Evolutionary conservation across 1,140 invertebrate genomes (phyloP).

Genomic region (Proales similis): DNA sequence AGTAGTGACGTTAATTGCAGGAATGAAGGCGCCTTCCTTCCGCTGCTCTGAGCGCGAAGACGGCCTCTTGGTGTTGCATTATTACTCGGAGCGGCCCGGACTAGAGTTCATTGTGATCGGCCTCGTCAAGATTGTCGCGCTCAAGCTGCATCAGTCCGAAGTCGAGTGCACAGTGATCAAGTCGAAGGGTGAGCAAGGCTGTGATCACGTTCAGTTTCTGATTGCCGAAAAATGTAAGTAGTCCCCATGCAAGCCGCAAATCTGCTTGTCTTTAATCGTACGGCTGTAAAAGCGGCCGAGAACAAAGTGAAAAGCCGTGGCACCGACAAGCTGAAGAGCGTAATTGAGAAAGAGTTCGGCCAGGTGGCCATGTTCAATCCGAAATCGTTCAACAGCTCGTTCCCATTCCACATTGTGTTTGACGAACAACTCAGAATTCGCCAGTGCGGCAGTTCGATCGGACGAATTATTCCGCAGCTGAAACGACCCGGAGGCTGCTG

Average conservation of each 20-base stretch:
- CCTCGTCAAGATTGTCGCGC: slow-evolving; percentile 64
- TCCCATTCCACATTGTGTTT: slow-evolving; percentile 90
- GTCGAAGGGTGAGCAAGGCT: slow-evolving; percentile 67
- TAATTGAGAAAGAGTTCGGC: slow-evolving; percentile 25
- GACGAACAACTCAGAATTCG: slow-evolving; percentile 72
- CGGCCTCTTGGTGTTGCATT: slow-evolving; percentile 50
- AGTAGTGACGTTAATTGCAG: slow-evolving; percentile 32
- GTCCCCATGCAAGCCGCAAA: slow-evolving; percentile 42
- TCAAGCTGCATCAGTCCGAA: slow-evolving; percentile 78
- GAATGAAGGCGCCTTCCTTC: slow-evolving; percentile 53
- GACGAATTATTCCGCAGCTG: slow-evolving; percentile 69
- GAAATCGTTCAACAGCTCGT: slow-evolving; percentile 80
- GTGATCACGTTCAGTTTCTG: slow-evolving; percentile 84
- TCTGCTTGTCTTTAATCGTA: slow-evolving; percentile 58
- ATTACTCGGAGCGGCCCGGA: slow-evolving; percentile 51
- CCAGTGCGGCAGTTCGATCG: slow-evolving; percentile 75
- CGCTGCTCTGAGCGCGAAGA: slow-evolving; percentile 58
- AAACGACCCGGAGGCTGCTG: slow-evolving; percentile 60
- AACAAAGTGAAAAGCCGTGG: slow-evolving; percentile 39
- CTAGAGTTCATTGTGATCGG: slow-evolving; percentile 48
- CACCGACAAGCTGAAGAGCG: slow-evolving; percentile 4
- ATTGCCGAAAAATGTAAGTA: slow-evolving; percentile 70
- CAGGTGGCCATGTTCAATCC: slow-evolving; percentile 61
- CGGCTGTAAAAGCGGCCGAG: slow-evolving; percentile 22
- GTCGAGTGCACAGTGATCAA: slow-evolving; percentile 77